phyloP scores from a whole-genome alignment of 1,140 invertebrate species.

The Drosophila nannoptera region DNA sequence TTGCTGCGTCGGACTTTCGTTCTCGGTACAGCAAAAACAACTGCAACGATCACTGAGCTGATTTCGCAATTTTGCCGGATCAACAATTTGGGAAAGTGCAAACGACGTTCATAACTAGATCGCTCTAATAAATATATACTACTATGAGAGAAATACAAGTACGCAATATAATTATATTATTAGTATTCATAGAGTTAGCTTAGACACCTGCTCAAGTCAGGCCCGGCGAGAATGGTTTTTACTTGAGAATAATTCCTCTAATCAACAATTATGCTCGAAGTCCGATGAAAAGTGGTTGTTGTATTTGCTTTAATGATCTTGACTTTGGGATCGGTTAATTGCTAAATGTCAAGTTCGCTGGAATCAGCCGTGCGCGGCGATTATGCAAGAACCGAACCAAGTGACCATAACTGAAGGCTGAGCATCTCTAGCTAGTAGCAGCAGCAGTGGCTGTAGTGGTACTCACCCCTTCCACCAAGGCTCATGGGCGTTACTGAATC shows the following conservation, averaged over 20 bases:
- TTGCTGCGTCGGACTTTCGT: constrained; percentile 65
- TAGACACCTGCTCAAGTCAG: constrained; percentile 2
- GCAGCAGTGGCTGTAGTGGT: too few species aligned
- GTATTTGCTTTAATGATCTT: constrained; percentile 65
- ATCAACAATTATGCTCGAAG: constrained; percentile 40
- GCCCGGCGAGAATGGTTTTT: background rate
- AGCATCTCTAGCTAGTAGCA: background rate
- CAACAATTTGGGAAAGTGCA: constrained; percentile 69
- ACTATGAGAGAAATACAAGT: background rate
- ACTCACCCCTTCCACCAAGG: constrained; percentile 81
- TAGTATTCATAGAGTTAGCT: too few species aligned
- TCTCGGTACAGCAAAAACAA: constrained; percentile 36
- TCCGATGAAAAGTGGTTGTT: background rate
- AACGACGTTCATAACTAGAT: constrained; percentile 37
- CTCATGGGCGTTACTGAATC: constrained; percentile 58
- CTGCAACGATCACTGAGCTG: constrained; percentile 48
- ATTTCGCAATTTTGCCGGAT: constrained; percentile 57
- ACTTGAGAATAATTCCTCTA: background rate
- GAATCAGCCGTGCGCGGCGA: constrained; percentile 58
- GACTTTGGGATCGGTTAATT: constrained; percentile 67
- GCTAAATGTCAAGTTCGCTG: constrained; percentile 59
- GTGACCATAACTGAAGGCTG: constrained; percentile 19
- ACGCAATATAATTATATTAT: too few species aligned
- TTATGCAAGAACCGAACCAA: constrained; percentile 52
- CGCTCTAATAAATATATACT: constrained; percentile 36